These are phyloP conservation scores for Trichonephila inaurata DNA, from an alignment of 1,140 invertebrate genomes.

Conservation along the genomic window DNA sequence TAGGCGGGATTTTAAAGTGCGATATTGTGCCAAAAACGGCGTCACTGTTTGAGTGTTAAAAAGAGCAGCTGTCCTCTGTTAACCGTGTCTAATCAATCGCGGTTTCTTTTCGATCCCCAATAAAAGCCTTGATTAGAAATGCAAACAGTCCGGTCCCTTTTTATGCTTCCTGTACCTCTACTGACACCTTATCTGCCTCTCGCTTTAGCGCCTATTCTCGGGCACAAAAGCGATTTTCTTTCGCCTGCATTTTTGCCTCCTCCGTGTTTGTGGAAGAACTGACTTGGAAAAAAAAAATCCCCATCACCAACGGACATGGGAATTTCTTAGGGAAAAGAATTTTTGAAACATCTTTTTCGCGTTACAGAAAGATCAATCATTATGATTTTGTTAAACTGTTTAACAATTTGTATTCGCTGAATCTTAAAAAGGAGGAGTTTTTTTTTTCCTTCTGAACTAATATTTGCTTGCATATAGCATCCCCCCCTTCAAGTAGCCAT, in stretches of 20 bases:
- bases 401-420: no score
- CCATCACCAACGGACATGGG: neutral
- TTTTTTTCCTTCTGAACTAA: no score
- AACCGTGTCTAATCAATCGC: conserved; percentile 53
- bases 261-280: neutral
- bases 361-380: neutral
- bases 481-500: no score
- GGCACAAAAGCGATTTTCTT: neutral
- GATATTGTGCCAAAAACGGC: neutral
- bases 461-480: no score
- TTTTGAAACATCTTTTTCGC: neutral
- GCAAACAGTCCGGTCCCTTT: conserved; percentile 47
- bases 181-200: conserved; percentile 37
- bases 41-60: neutral
- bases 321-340: neutral
- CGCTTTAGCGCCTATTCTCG: neutral
- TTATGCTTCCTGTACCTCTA: neutral
- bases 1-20: neutral
- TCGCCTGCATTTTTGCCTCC: neutral
- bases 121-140: conserved; percentile 57
- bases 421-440: no score
- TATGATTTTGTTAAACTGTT: neutral
- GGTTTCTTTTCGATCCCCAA: conserved; percentile 25
- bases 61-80: conserved; percentile 8
- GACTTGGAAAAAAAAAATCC: neutral